Evolutionary conservation across 2,797 vertebrate species (phyloP).

Genomic region (Diplodus sargus): DNA sequence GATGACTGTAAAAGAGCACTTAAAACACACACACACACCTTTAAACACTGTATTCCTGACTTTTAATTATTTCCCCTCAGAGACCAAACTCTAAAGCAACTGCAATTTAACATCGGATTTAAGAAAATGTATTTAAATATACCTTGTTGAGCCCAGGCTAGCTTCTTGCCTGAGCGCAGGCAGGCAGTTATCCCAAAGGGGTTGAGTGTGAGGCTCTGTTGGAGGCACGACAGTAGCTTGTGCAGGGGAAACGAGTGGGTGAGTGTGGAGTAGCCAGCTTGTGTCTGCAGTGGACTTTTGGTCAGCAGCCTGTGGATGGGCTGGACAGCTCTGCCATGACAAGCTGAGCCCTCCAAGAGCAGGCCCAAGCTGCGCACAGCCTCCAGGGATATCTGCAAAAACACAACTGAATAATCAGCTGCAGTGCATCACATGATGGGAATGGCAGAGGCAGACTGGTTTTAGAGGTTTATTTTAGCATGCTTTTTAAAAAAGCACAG

Average conservation of each 20-base stretch:
- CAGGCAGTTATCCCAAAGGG: slow-evolving; percentile 92
- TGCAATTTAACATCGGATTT: neutral
- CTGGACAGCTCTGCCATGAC: slow-evolving; percentile 76
- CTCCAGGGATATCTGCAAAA: slow-evolving; percentile 84
- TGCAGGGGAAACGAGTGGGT: slow-evolving; percentile 87
- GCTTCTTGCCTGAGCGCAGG: slow-evolving; percentile 91
- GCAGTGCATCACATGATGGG: neutral
- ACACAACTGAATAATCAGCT: slow-evolving; percentile 9
- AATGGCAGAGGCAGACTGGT: neutral
- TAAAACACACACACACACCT: neutral
- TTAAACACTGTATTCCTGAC: neutral
- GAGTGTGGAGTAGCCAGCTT: slow-evolving; percentile 86
- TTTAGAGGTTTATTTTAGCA: neutral
- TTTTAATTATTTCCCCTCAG: neutral
- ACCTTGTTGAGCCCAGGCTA: slow-evolving; percentile 97
- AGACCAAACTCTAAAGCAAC: neutral
- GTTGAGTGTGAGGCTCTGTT: slow-evolving; percentile 85
- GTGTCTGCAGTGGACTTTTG: slow-evolving; percentile 84
- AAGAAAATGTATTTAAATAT: slow-evolving; percentile 62
- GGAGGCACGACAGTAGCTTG: slow-evolving; percentile 89
- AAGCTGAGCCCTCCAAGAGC: slow-evolving; percentile 90
- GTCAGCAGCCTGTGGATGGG: slow-evolving; percentile 89
- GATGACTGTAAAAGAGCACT: neutral
- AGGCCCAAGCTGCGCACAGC: slow-evolving; percentile 88
- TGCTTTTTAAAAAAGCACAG: neutral